These are phyloP conservation scores for Glaucopsyche alexis DNA, from an alignment of 2,888 invertebrate species.

Conservation along the genomic window DNA sequence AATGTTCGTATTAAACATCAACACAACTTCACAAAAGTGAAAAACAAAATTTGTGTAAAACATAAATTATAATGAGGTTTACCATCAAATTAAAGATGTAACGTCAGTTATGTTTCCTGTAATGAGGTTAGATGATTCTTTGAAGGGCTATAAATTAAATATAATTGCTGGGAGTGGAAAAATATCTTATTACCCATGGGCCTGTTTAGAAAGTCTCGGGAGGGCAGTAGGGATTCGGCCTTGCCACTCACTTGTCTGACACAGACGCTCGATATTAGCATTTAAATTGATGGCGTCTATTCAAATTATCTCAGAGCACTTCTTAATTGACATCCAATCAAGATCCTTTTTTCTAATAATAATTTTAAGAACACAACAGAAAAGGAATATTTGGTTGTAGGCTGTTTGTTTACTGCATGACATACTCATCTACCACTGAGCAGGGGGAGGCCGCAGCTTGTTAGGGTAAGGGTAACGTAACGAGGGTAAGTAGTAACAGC, in stretches of 20 bases:
- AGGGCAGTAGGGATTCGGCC: conserved; percentile 54
- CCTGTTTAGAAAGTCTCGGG: conserved; percentile 52
- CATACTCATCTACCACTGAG: too few relatives aligned
- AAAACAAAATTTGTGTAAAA: not conserved
- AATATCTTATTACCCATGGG: conserved; percentile 63
- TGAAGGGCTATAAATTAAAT: conserved; percentile 56
- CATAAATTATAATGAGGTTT: not conserved
- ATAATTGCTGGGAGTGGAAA: conserved; percentile 62
- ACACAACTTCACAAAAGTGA: not conserved
- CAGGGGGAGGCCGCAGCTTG: too few relatives aligned
- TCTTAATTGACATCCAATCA: conserved; percentile 31
- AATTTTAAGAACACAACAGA: not conserved
- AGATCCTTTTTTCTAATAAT: not conserved
- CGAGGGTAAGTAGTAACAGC: too few relatives aligned
- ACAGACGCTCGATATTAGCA: conserved; percentile 59
- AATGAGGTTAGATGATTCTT: conserved; percentile 50
- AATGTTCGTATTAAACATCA: not conserved
- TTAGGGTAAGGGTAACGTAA: too few relatives aligned
- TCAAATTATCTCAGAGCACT: conserved; percentile 47
- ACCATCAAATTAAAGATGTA: conserved; percentile 43
- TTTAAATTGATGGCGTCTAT: conserved; percentile 67
- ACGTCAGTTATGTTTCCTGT: conserved; percentile 50
- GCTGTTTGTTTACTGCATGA: too few relatives aligned
- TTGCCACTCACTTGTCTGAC: conserved; percentile 68
- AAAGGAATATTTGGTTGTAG: not conserved